These are phyloP conservation scores for Spicauda simplicius DNA, from an alignment of 2,888 invertebrate species.

Conservation along the genomic window DNA sequence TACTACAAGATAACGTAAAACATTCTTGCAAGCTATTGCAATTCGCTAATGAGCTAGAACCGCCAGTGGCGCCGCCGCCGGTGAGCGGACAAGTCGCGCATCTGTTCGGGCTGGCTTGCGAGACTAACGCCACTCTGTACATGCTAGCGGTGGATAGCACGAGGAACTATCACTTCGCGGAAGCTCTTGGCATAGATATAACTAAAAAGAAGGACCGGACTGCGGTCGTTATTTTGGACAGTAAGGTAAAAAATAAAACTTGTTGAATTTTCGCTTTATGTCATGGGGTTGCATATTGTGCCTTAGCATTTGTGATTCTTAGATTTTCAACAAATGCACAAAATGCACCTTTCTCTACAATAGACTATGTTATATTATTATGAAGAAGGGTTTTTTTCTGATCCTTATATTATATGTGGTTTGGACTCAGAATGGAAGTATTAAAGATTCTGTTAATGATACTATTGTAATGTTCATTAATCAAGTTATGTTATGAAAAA, in stretches of 20 bases:
- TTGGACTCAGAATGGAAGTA: too few relatives aligned
- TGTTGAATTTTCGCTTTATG: background rate
- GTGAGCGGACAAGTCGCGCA: constrained; percentile 55
- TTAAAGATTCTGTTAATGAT: too few relatives aligned
- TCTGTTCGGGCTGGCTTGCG: constrained; percentile 80
- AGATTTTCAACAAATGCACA: too few relatives aligned
- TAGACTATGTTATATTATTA: too few relatives aligned
- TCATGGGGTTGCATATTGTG: too few relatives aligned
- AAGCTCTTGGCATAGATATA: constrained; percentile 89
- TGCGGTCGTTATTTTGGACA: constrained; percentile 89
- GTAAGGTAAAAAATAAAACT: constrained; percentile 84
- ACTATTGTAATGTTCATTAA: too few relatives aligned
- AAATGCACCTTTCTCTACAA: too few relatives aligned
- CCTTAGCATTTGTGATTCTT: too few relatives aligned
- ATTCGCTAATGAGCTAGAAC: constrained; percentile 69
- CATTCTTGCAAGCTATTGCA: constrained; percentile 69
- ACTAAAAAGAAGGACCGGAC: constrained; percentile 85
- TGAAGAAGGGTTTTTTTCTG: too few relatives aligned
- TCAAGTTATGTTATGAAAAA: too few relatives aligned
- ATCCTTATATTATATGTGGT: too few relatives aligned
- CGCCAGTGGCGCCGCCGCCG: constrained; percentile 60
- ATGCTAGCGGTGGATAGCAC: constrained; percentile 90
- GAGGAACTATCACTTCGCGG: constrained; percentile 89
- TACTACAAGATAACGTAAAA: constrained; percentile 70
- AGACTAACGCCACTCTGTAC: constrained; percentile 63